A percentile compares a stretch with the other conserved stretches of the same genome.
These are phyloP conservation scores for Eulacestoma nigropectus DNA, from an alignment of 2,113 vertebrate genomes.

Conservation along the genomic window DNA sequence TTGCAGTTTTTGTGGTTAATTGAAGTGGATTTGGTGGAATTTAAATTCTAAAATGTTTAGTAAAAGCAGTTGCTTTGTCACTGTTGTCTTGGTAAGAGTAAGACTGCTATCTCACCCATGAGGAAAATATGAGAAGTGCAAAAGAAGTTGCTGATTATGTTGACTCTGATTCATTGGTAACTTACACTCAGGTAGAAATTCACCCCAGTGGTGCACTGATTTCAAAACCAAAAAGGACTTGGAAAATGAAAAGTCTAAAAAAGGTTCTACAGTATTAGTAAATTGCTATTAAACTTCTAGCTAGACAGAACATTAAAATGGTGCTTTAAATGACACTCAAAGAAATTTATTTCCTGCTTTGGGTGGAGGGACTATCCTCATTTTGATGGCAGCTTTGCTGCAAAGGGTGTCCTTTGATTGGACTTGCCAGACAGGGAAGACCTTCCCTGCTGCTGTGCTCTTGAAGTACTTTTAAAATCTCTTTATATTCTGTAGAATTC, in stretches of 20 bases:
- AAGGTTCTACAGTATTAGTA: background rate
- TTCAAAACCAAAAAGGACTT: background rate
- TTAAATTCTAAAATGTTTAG: background rate
- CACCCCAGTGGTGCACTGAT: background rate
- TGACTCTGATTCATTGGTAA: background rate
- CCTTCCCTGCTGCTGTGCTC: background rate
- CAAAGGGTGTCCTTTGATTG: background rate
- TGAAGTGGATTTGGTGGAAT: background rate
- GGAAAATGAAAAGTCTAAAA: background rate
- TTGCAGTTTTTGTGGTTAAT: background rate
- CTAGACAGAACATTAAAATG: background rate
- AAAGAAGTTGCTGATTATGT: background rate
- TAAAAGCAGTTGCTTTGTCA: background rate
- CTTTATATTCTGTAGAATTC: background rate
- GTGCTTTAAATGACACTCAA: background rate
- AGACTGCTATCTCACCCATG: background rate
- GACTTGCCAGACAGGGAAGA: background rate
- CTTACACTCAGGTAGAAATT: background rate
- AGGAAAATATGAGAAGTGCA: background rate
- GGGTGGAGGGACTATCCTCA: background rate
- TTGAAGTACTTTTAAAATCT: background rate
- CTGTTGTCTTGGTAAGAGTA: background rate
- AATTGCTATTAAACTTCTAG: background rate
- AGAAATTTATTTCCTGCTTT: background rate
- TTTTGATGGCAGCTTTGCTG: background rate